A percentile compares a stretch with the other conserved stretches of the same genome.
These are phyloP conservation scores for Napeogenes inachia DNA, from an alignment of 2,888 invertebrate species.

Conservation along the genomic window DNA sequence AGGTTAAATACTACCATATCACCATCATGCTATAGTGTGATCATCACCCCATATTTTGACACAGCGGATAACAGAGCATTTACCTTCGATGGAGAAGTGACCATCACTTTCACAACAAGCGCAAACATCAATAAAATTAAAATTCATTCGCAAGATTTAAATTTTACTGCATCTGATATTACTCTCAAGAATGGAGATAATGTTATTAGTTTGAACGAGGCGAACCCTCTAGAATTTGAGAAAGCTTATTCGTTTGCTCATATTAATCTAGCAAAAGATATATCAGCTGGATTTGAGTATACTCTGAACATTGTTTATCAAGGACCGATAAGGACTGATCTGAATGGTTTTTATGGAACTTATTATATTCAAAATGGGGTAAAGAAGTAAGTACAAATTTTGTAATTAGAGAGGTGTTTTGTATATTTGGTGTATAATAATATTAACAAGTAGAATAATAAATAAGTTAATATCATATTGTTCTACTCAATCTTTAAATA, in stretches of 20 bases:
- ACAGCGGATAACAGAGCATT: constrained; percentile 57
- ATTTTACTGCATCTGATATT: constrained; percentile 44
- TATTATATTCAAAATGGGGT: constrained; percentile 70
- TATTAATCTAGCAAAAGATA: constrained; percentile 56
- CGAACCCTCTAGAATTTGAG: constrained; percentile 51
- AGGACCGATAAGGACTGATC: constrained; percentile 74
- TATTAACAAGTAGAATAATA: too few species aligned
- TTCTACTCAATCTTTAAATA: too few species aligned
- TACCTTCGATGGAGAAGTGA: constrained; percentile 68
- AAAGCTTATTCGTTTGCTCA: constrained; percentile 65
- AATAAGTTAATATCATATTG: too few species aligned
- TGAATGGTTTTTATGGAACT: constrained; percentile 80
- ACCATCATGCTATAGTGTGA: constrained; percentile 74
- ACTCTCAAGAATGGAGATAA: constrained; percentile 39
- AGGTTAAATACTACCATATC: constrained; percentile 59
- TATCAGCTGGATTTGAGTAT: constrained; percentile 60
- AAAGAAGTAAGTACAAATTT: constrained; percentile 65
- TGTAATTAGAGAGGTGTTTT: background rate
- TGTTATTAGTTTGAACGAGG: constrained; percentile 36
- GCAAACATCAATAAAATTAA: constrained; percentile 52
- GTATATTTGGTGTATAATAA: too few species aligned
- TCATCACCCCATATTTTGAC: constrained; percentile 72
- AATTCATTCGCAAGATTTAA: constrained; percentile 59
- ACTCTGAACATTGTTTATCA: constrained; percentile 70
- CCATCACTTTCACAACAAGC: constrained; percentile 54